A percentile compares a stretch with the other conserved stretches of the same genome.
phyloP scores from a whole-genome alignment of 1,140 invertebrate species.

The Diorhabda sublineata region DNA sequence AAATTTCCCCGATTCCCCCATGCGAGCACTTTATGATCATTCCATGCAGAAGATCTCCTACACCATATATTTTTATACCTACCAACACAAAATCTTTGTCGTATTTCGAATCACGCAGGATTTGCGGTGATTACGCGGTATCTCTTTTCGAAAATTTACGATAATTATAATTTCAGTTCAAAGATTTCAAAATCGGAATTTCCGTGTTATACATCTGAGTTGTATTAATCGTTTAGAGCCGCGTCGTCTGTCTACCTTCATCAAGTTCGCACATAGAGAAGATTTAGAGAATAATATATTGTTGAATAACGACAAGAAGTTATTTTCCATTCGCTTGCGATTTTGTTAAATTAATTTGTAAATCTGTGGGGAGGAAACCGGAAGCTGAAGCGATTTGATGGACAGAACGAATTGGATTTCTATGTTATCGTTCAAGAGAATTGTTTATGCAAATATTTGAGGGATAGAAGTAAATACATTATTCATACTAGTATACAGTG shows the following conservation, averaged over 20 bases:
- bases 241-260: not conserved
- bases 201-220: too few species aligned
- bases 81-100: conserved; percentile 20
- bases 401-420: not conserved
- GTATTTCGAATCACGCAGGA: conserved; percentile 29
- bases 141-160: too few species aligned
- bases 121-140: conserved; percentile 28
- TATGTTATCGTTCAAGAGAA: not conserved
- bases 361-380: not conserved
- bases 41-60: conserved; percentile 29
- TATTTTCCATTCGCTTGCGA: conserved; percentile 2
- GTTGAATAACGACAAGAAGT: not conserved
- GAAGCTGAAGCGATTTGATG: not conserved
- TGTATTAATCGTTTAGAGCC: too few species aligned
- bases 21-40: conserved; percentile 32
- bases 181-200: too few species aligned
- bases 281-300: not conserved
- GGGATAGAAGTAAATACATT: too few species aligned
- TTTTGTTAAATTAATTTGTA: not conserved
- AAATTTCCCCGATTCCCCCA: conserved; percentile 29
- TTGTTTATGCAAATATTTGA: not conserved
- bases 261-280: not conserved
- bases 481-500: too few species aligned
- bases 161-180: too few species aligned
- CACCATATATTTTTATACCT: conserved; percentile 24